A percentile compares a stretch with the other conserved stretches of the same genome.
Evolutionary conservation across 2,797 vertebrate species (phyloP).

Genomic region (Silurus lanzhouensis): DNA sequence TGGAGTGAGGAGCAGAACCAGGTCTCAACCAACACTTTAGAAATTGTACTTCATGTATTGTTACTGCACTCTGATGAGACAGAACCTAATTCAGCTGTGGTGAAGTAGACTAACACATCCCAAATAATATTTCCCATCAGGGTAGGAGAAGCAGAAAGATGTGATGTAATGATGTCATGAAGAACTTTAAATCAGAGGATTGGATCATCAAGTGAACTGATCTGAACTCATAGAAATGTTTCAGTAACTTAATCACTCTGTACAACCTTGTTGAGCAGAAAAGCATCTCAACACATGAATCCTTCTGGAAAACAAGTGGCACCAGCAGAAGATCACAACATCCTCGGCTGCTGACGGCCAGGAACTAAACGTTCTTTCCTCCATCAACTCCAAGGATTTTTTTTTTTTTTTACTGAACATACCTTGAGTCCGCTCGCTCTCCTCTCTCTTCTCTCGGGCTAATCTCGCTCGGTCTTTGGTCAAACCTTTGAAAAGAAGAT

Average conservation of each 20-base stretch:
- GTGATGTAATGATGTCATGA: not conserved
- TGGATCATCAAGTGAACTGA: too few relatives aligned
- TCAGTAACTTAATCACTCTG: too few relatives aligned
- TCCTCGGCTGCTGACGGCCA: too few relatives aligned
- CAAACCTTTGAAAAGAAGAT: conserved; percentile 44
- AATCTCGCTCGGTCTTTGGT: conserved; percentile 52
- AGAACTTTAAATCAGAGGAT: not conserved
- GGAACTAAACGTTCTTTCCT: too few relatives aligned
- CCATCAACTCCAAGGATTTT: too few relatives aligned
- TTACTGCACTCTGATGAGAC: not conserved
- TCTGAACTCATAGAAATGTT: too few relatives aligned
- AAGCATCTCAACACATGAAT: too few relatives aligned
- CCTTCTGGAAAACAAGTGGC: too few relatives aligned
- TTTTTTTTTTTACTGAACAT: conserved; percentile 12
- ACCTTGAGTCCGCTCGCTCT: conserved; percentile 65
- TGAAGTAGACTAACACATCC: not conserved
- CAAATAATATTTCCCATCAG: not conserved
- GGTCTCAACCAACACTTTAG: not conserved
- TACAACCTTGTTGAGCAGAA: too few relatives aligned
- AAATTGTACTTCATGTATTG: not conserved
- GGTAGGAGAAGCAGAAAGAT: not conserved
- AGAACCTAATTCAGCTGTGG: not conserved
- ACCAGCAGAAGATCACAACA: too few relatives aligned
- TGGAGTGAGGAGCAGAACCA: not conserved
- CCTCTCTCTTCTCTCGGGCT: conserved; percentile 56